Conservation (phyloP, 2,797 vertebrate species). For the Aldrovandia affinis region DNA sequence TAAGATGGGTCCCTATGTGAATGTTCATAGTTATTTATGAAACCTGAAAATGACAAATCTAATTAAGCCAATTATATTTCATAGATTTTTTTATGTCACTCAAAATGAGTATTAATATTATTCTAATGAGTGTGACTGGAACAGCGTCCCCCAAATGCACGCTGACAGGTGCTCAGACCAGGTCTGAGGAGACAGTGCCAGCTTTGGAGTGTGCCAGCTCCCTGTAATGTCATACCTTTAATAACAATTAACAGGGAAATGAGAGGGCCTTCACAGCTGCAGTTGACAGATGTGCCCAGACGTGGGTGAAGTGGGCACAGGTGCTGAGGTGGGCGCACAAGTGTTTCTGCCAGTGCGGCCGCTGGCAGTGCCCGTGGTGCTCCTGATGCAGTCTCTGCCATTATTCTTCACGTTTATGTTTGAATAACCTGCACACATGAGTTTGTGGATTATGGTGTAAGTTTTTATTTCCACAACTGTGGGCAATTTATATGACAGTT, state of each 20-base stretch:
- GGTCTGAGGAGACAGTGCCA: background rate
- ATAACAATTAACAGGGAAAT: constrained; percentile 44
- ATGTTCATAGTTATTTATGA: background rate
- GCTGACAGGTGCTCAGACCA: background rate
- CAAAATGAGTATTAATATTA: background rate
- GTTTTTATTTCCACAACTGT: background rate
- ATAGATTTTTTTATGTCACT: background rate
- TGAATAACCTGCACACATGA: background rate
- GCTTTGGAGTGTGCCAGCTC: constrained; percentile 26
- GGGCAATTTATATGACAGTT: background rate
- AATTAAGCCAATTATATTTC: background rate
- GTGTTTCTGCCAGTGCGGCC: background rate
- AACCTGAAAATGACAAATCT: background rate
- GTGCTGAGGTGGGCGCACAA: constrained; percentile 14
- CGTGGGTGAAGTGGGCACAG: constrained; percentile 34
- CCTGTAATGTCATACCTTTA: constrained; percentile 48
- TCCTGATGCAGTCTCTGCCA: background rate
- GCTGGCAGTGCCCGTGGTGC: background rate
- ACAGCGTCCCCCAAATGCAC: background rate
- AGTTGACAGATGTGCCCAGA: constrained; percentile 45
- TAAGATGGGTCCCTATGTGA: background rate
- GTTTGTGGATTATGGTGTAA: background rate
- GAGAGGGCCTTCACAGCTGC: constrained; percentile 38
- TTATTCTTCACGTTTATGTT: background rate
- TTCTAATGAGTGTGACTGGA: background rate